Conservation (phyloP, 2,113 vertebrate species). For the Sturnus vulgaris region DNA sequence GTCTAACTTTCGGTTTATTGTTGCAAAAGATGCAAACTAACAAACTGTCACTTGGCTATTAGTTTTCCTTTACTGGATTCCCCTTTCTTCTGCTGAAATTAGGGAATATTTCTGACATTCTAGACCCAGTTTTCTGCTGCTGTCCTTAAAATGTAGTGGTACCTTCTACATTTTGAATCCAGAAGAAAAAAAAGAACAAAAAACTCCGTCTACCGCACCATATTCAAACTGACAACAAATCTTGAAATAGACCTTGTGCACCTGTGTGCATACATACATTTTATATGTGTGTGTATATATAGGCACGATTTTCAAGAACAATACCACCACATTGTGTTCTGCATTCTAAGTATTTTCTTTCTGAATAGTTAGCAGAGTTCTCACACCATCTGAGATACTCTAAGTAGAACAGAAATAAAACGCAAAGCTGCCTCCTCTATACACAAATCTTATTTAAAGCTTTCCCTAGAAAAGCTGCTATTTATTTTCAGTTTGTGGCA, state of each 20-base stretch:
- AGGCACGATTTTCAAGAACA: not conserved
- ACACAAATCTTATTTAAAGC: not conserved
- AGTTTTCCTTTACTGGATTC: not conserved
- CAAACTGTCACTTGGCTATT: not conserved
- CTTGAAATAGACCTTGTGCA: not conserved
- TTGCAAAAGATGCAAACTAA: not conserved
- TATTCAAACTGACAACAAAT: not conserved
- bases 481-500: conserved; percentile 33
- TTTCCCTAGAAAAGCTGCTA: not conserved
- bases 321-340: not conserved
- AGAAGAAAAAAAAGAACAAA: not conserved
- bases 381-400: not conserved
- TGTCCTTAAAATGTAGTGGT: not conserved
- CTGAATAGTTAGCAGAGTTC: not conserved
- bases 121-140: not conserved
- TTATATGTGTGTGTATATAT: not conserved
- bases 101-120: not conserved
- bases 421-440: not conserved
- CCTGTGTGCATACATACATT: not conserved
- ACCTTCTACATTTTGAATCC: not conserved
- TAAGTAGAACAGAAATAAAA: not conserved
- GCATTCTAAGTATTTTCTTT: not conserved
- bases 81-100: not conserved
- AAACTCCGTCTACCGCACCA: rapidly evolving
- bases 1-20: not conserved